These are phyloP conservation scores for Pantherophis vulpinus DNA, from an alignment of 2,797 vertebrate genomes.

Conservation along the genomic window DNA sequence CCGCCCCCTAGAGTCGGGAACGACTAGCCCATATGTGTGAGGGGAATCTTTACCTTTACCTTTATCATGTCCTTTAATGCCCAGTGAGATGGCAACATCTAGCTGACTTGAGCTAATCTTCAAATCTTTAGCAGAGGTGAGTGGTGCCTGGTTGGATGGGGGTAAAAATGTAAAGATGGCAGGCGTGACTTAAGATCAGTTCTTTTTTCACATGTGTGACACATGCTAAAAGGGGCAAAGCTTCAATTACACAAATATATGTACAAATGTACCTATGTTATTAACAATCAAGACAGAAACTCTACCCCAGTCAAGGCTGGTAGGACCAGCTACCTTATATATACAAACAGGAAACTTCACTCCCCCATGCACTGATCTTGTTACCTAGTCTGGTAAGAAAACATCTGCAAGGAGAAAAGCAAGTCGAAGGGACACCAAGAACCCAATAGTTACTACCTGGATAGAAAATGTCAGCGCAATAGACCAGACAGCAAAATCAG, in stretches of 20 bases:
- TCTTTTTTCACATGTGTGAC: not conserved
- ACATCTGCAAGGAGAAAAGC: not conserved
- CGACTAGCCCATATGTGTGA: too few species aligned
- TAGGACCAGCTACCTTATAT: not conserved
- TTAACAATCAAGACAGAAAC: not conserved
- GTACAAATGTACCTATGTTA: not conserved
- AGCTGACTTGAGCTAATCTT: not conserved
- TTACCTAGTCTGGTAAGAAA: not conserved
- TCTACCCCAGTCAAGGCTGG: not conserved
- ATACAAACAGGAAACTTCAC: not conserved
- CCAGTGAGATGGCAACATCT: not conserved
- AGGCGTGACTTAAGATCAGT: not conserved
- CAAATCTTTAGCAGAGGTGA: not conserved
- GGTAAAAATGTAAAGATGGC: not conserved
- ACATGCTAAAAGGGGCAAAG: not conserved
- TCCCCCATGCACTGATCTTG: not conserved
- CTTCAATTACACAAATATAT: not conserved
- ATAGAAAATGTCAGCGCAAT: not conserved
- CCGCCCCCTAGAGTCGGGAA: too few species aligned
- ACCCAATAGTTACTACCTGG: not conserved
- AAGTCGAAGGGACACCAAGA: not conserved
- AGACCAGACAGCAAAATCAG: not conserved
- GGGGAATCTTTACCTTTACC: too few species aligned
- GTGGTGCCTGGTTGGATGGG: not conserved
- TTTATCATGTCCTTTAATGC: not conserved